Percentiles rank a stretch among this genome's conserved stretches.
Evolutionary conservation across 2,113 vertebrate genomes (phyloP).

Genomic region (Genyomyrus donnyi): DNA sequence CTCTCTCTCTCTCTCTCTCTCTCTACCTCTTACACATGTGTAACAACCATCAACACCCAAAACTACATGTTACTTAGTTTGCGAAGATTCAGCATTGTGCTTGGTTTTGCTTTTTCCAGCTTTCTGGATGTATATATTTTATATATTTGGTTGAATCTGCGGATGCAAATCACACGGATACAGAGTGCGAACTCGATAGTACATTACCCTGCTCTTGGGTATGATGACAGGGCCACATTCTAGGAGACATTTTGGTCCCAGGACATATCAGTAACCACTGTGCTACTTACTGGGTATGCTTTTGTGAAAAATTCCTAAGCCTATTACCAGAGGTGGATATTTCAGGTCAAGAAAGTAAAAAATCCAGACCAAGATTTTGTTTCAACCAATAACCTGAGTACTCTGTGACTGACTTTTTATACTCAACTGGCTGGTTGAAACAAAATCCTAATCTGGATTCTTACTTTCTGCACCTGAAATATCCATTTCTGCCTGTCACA

Average conservation of each 20-base stretch:
- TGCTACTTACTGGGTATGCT: background rate
- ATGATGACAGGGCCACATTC: background rate
- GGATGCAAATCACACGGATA: background rate
- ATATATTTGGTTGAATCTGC: background rate
- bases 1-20: too few species aligned
- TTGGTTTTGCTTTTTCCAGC: background rate
- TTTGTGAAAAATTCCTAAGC: background rate
- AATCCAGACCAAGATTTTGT: background rate
- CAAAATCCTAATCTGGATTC: background rate
- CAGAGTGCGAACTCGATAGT: background rate
- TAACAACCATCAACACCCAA: background rate
- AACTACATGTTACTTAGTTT: background rate
- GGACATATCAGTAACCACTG: background rate
- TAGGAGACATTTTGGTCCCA: background rate
- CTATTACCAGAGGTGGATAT: background rate
- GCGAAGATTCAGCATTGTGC: background rate
- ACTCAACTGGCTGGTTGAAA: background rate
- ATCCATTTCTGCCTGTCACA: background rate
- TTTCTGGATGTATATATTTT: background rate
- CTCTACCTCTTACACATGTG: background rate
- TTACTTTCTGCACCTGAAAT: background rate
- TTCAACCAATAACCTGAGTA: background rate
- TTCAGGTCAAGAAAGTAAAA: background rate
- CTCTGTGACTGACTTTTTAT: background rate
- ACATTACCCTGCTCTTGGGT: background rate